phyloP scores from a whole-genome alignment of 2,797 vertebrate genomes.

The Scyliorhinus canicula region DNA sequence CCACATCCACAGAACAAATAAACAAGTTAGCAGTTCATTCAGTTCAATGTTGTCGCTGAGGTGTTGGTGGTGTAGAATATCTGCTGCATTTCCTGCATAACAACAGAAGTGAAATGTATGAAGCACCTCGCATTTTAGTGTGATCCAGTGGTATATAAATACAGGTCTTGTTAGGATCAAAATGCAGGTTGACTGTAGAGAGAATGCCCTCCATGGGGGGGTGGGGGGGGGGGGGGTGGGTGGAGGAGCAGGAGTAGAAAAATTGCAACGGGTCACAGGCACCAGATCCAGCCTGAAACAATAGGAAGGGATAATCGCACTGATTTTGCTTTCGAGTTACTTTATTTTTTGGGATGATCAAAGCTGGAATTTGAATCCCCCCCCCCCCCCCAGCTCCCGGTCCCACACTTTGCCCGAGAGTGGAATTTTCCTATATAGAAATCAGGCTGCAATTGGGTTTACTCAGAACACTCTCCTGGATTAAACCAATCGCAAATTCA shows the following conservation, averaged over 20 bases:
- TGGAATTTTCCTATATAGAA: conserved; percentile 50
- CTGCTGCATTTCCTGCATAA: not conserved
- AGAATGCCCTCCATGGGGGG: too few relatives aligned
- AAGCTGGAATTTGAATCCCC: conserved; percentile 65
- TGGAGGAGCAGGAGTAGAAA: conserved; percentile 36
- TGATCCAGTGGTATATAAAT: not conserved
- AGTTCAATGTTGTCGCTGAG: not conserved
- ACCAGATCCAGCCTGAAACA: not conserved
- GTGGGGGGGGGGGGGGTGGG: not conserved
- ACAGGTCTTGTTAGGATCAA: not conserved
- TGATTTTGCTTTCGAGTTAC: conserved; percentile 55
- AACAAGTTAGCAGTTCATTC: not conserved
- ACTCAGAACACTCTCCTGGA: too few relatives aligned
- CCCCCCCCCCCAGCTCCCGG: too few relatives aligned
- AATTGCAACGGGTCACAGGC: not conserved
- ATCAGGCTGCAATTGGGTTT: not conserved
- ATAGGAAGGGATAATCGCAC: not conserved
- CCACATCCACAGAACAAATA: not conserved
- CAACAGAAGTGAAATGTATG: not conserved
- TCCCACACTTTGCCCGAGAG: conserved; percentile 52
- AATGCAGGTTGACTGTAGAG: not conserved
- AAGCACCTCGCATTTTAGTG: not conserved
- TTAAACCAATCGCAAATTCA: not conserved
- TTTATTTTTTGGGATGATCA: conserved; percentile 52
- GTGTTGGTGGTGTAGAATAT: not conserved